A percentile compares a stretch with the other conserved stretches of the same genome.
Conservation (phyloP, 2,888 invertebrate genomes). For the Xestia sexstrigata region DNA sequence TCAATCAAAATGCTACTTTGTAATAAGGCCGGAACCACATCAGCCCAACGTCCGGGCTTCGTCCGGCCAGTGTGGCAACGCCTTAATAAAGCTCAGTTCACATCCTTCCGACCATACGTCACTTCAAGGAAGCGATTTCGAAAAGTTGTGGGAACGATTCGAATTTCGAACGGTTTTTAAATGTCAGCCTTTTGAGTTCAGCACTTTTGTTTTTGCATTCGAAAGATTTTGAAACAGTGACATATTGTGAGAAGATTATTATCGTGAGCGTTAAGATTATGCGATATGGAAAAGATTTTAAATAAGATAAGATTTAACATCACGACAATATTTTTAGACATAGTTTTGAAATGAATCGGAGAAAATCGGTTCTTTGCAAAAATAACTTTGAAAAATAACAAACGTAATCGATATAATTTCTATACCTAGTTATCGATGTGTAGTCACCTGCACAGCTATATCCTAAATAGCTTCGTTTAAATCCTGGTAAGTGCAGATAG, state of each 20-base stretch:
- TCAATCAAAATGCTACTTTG: constrained; percentile 45
- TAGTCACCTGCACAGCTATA: background rate
- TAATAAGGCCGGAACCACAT: constrained; percentile 61
- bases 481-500: background rate
- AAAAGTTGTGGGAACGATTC: constrained; percentile 60
- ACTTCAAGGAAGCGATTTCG: constrained; percentile 55
- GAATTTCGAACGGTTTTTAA: constrained; percentile 42
- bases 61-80: constrained; percentile 59
- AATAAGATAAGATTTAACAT: constrained; percentile 5
- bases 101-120: constrained; percentile 60
- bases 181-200: constrained; percentile 48
- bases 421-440: background rate
- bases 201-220: constrained; percentile 27
- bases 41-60: constrained; percentile 36
- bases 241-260: constrained; percentile 15
- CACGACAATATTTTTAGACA: background rate
- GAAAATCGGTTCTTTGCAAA: background rate
- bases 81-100: constrained; percentile 52
- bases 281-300: background rate
- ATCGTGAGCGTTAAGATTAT: background rate
- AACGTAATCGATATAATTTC: background rate
- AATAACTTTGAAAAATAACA: background rate
- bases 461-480: background rate
- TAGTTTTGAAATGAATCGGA: background rate
- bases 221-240: constrained; percentile 30